Evolutionary conservation across 1,140 invertebrate genomes (phyloP), one percentile per base, ranked within the genome.

Genomic region (Aricia agestis): DNA sequence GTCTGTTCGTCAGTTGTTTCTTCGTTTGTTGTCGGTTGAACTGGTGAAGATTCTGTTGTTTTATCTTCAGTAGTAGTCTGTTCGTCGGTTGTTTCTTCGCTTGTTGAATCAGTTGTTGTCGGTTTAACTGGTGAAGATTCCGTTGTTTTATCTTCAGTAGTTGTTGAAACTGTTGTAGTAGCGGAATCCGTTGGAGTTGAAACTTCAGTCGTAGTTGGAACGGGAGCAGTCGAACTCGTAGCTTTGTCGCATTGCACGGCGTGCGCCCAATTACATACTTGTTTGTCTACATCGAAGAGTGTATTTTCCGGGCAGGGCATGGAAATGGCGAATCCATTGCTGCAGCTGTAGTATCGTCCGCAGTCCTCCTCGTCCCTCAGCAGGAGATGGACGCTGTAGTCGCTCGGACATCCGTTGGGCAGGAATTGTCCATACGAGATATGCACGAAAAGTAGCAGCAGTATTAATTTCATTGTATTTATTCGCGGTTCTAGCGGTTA

Each of bases 81-180:
- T 59, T 58, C n/a, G n/a, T n/a, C n/a, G n/a, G n/a, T n/a, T n/a
- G n/a, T n/a, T n/a, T 15, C n/a, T 59, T 59, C 58, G 18, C 7
- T 59, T 63, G 59, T 63, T 63, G 59, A 25, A 19, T 63, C 59
- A 63, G 59, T 25, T 19, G 17, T 59, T 17, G 59, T 63, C 18
- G 59, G 59, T 63, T 19, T 2, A 11, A 19, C 59, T 11, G 59
- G 9, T 10, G 59, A 31, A 19, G 17, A 36, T 36, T 36, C 36
- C 36, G 2, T 63, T 63, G 18, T 10, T 63, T 17, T 2, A 2
- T 9, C 58, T 19, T 59, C 17, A 2, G 58, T n/a, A 19, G 58
- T 19, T 4, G 59, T 63, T 13, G 19, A 25, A 19, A 19, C 59
- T 19, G 18, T 59, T 58, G 17, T n/a, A 7, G 13, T 7, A 42